phyloP scores from a whole-genome alignment of 2,888 invertebrate genomes.

The Psylliodes chrysocephalus region DNA sequence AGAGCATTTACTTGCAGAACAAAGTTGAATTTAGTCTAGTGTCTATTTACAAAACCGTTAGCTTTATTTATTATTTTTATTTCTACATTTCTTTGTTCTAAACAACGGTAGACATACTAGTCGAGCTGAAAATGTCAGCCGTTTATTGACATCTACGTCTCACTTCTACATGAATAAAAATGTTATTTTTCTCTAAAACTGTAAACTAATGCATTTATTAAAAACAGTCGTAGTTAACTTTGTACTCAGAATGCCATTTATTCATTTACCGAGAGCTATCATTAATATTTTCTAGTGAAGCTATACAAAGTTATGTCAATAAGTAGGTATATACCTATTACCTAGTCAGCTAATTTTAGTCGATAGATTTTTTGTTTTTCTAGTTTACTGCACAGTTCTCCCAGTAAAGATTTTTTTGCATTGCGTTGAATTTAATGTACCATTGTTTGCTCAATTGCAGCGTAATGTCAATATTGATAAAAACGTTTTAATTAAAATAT shows the following conservation, averaged over 20 bases:
- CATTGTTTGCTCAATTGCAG: background rate
- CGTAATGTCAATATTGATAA: background rate
- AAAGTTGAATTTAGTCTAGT: background rate
- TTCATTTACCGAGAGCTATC: background rate
- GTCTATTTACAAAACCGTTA: conserved; percentile 2
- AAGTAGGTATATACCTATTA: no score
- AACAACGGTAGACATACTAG: conserved; percentile 48
- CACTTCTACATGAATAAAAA: conserved; percentile 29
- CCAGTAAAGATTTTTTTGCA: conserved; percentile 4
- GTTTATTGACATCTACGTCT: conserved; percentile 57
- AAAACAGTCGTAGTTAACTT: background rate
- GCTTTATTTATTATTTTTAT: conserved; percentile 20
- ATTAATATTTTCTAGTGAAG: conserved; percentile 21
- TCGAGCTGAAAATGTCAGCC: conserved; percentile 58
- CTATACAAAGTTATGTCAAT: conserved; percentile 40
- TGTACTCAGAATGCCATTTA: background rate
- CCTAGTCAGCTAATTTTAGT: conserved; percentile 34
- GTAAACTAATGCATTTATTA: background rate
- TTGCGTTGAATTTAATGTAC: background rate
- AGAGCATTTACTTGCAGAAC: conserved; percentile 24
- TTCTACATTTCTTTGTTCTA: conserved; percentile 46
- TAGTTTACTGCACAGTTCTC: conserved; percentile 9
- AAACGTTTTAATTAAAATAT: no score
- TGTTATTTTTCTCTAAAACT: conserved; percentile 11
- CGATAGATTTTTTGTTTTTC: conserved; percentile 21